Evolutionary conservation across 1,140 invertebrate genomes (phyloP), one percentile per base, ranked within the genome.

Genomic region (Copidosoma floridanum): DNA sequence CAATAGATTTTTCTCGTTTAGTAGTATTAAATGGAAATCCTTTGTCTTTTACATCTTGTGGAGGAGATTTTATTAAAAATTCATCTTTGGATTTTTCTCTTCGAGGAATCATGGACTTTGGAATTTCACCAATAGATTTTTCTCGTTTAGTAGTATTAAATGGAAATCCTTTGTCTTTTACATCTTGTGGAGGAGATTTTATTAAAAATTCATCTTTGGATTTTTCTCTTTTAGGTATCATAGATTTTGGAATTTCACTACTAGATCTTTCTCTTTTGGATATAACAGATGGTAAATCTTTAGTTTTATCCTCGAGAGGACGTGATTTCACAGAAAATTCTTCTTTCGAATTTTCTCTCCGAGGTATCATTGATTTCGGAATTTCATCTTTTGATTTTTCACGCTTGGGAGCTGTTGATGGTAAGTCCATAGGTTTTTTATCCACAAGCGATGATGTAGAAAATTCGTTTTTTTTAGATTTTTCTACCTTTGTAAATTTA

Each of bases 401-500:
- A 44, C 40, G 2, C 20, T 26, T 32, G 2, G 37, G 32, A 11
- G 16, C 26, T 23, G 18, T 1, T 8, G 26, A 24, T 1, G 20
- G 29, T 18, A n/a, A n/a, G n/a, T n/a, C 11, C 7, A 6, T 14
- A 18, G 18, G 18, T 14, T 6, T 43, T 43, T 16, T 43, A 14
- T 23, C 8, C 76, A 53, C 74, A 68, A 26, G 67, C 68, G 40
- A 73, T 18, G 18, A 7, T 43, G 18, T 11, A 18, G 41, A 14
- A 37, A 37, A 10, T 37, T 37, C 32, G 7, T 14, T 14, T 43
- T 43, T 43, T 11, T 10, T 12, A 11, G 8, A 12, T 43, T 43
- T 18, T 18, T 18, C 18, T 47, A 11, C 24, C 18, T 23, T 8
- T 23, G 44, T 4, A 24, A 47, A 23, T n/a, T n/a, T 61, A 37